Base-by-base conservation (phyloP, 2,888 invertebrate species). In the Dyspetes luteomarginatus region DNA sequence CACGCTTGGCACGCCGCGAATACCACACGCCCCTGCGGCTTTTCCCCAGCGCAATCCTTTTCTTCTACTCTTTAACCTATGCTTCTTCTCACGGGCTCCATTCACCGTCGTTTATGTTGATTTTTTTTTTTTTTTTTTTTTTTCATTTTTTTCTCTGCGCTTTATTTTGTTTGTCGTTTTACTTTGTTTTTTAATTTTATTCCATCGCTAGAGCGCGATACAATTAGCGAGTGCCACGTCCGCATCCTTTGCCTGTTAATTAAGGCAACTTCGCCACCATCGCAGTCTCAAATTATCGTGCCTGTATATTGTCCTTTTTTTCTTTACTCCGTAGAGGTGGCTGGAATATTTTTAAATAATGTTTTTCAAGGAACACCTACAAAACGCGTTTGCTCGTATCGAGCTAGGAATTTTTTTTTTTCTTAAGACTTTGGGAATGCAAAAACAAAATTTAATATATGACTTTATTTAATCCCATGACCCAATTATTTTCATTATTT, bases 211-310 rank as follows among this genome's bases (percentile, higher is more conserved):
- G 69, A 67, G 69, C 64, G 69, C 65, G 74, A 84, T 87, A 82
- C 83, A 85, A 87, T 86, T 86, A 87, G 82, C 82, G 68, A 28
- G 56, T 55, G 43, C 69, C 41, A 58, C 52, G 68, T 78, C 67
- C 26, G 64, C 41, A 81, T 83, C 82, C 80, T 83, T 84, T 79
- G 74, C 50, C 69, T 83, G 81, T 85, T 85, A 85, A 87, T 85
- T 82, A 82, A 86, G 84, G 62, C 78, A 36, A 73, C 62, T 80
- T 24, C 36, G 52, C 43, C 43, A 45, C 48, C 55, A 60, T 71
- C 67, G 41, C 55, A 24, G 55, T 19, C 41, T 19, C 36, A 56
- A 62, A 45, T 76, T 67, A 60, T 65, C 58, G 72, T 60, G 15
- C 22, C 5, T 36, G 19, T 41, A 12, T 45, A 28, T 26, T n/a